A percentile compares a stretch with the other conserved stretches of the same genome.
phyloP scores from a whole-genome alignment of 1,140 invertebrate species.

The Sitobion miscanthi region DNA sequence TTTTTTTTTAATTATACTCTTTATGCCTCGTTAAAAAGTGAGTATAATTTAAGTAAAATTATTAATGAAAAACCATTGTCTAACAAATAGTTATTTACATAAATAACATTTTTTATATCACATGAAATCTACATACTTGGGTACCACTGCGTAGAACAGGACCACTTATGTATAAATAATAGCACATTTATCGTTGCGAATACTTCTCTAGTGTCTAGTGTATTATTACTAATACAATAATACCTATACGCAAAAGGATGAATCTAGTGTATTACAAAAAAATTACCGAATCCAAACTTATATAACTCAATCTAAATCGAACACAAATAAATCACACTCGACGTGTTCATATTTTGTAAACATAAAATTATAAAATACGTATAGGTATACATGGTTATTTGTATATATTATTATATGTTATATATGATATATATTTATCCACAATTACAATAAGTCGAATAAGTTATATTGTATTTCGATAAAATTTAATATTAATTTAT shows the following conservation, averaged over 20 bases:
- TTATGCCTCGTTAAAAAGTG: neutral
- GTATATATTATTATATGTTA: no score
- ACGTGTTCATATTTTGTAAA: neutral
- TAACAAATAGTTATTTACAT: neutral
- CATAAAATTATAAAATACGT: neutral
- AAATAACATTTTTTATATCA: neutral
- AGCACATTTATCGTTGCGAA: neutral
- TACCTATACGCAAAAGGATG: neutral
- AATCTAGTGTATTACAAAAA: neutral
- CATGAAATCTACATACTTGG: slow-evolving; percentile 10
- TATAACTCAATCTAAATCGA: neutral
- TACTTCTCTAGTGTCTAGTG: neutral
- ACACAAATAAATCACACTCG: neutral
- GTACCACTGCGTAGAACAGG: neutral
- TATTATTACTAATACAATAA: neutral
- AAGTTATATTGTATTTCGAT: neutral
- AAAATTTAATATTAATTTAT: neutral
- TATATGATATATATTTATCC: no score
- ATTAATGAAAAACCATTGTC: slow-evolving; percentile 12
- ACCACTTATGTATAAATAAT: neutral
- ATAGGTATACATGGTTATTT: neutral
- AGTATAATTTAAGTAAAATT: neutral
- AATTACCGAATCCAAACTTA: neutral
- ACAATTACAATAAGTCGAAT: no score
- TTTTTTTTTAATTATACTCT: neutral